Evolutionary conservation across 64 coral and sea anemone species (phyloP).

Genomic region (Anthopleura sola): DNA sequence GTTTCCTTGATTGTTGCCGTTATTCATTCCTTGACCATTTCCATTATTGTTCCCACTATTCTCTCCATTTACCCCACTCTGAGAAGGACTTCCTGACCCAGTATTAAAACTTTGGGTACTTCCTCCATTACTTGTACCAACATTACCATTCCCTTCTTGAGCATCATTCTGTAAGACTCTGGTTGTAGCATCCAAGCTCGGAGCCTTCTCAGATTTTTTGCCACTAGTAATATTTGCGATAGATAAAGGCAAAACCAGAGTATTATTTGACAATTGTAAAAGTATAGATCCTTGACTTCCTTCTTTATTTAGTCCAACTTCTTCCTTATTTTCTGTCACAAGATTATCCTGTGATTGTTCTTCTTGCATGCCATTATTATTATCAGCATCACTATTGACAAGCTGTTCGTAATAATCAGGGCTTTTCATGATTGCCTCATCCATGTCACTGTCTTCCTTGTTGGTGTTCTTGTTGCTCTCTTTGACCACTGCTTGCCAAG

Average conservation of each 20-base stretch:
- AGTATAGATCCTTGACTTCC: not conserved
- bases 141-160: not conserved
- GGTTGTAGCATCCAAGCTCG: not conserved
- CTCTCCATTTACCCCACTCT: not conserved
- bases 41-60: not conserved
- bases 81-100: not conserved
- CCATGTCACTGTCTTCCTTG: not conserved
- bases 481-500: slow-evolving; percentile 19
- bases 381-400: not conserved
- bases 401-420: not conserved
- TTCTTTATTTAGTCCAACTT: not conserved
- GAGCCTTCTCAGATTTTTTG: not conserved
- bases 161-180: not conserved
- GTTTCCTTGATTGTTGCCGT: not conserved
- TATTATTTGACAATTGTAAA: not conserved
- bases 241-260: not conserved
- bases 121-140: not conserved
- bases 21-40: not conserved
- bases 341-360: not conserved
- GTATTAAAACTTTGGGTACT: too few relatives aligned
- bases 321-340: not conserved
- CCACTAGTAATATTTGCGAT: not conserved
- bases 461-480: not conserved
- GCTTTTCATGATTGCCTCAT: not conserved
- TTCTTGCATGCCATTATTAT: not conserved